A percentile compares a stretch with the other conserved stretches of the same genome.
These are phyloP conservation scores for Stichodactyla mertensii DNA, from an alignment of 64 coral and sea anemone species.

Conservation along the genomic window DNA sequence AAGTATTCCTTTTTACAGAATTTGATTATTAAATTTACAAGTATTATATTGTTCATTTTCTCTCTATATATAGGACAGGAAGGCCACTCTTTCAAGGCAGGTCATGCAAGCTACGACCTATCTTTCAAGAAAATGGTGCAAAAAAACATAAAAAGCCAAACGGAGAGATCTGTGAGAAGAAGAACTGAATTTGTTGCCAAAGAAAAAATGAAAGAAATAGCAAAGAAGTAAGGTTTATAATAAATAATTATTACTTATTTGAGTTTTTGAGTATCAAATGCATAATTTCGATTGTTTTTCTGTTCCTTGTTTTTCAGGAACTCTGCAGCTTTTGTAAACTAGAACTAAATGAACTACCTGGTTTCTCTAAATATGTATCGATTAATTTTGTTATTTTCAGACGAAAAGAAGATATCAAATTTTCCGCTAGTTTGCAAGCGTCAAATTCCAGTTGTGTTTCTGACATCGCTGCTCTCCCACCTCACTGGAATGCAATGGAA, in stretches of 20 bases:
- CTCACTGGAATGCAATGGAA: slow-evolving; percentile 47
- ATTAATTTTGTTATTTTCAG: neutral
- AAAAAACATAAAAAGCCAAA: slow-evolving; percentile 30
- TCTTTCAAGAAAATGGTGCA: slow-evolving; percentile 51
- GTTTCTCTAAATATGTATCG: no score
- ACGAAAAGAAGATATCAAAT: neutral
- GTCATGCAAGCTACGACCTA: slow-evolving; percentile 48
- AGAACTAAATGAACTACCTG: no score
- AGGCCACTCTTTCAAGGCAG: slow-evolving; percentile 43
- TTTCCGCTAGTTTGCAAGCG: neutral
- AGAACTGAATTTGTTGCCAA: slow-evolving; percentile 71
- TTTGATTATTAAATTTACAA: no score
- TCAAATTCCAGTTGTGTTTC: neutral
- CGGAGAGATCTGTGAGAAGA: slow-evolving; percentile 52
- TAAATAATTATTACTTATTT: no score
- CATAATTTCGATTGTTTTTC: no score
- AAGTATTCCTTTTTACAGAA: no score
- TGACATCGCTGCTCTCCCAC: slow-evolving; percentile 13
- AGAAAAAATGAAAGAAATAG: slow-evolving; percentile 58
- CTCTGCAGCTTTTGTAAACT: no score
- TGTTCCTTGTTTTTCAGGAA: no score
- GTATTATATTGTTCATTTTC: no score
- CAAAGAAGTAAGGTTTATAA: slow-evolving; percentile 15
- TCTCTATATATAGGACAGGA: slow-evolving; percentile 10
- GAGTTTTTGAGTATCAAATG: no score